Evolutionary conservation across 2,888 invertebrate species (phyloP), one percentile per base, ranked within the genome.

Genomic region (Xanthostigma xanthostigma): DNA sequence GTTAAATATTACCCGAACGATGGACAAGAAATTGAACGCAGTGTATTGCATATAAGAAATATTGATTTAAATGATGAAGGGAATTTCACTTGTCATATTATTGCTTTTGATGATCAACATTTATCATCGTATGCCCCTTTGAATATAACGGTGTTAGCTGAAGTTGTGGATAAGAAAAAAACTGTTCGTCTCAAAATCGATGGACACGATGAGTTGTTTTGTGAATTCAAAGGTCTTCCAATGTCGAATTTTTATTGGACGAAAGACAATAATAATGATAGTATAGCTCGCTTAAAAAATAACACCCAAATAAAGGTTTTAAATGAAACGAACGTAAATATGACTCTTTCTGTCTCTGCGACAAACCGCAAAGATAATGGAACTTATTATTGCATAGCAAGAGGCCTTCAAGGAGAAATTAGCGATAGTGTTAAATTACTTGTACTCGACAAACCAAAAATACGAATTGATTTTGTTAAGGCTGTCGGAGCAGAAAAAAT

Each of bases 401-500:
- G 62, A 35, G 66, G 69, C 8, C 54, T 55, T 42, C 55, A 57
- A 13, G 62, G 61, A 49, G 53, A 53, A 9, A 60, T 62, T 27
- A 58, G 62, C 8, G 61, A 60, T 35, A 64, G 14, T 37, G 43
- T 67, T 46, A 64, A 69, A 3, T 59, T 84, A 0, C 67, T 76
- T 38, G 81, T 88, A 0, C 71, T 79, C 55, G 82, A 83, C 55
- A 74, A 74, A 49, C 89, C 90, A 0, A 76, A 78, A 61, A 73
- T 88, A 1, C 73, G 69, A 44, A 77, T 88, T 53, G 81, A 84
- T 57, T 77, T 76, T 50, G 78, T 82, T 0, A 84, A 84, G 62
- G 78, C 85, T 0, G 84, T 90, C 13, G 86, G 83, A 46, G 77
- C 79, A 1, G 74, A 76, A 8, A 79, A 81, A 62, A 76, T 91